Base-by-base conservation (phyloP, 2,888 invertebrate genomes). In the Orthonychiurus folsomi region DNA sequence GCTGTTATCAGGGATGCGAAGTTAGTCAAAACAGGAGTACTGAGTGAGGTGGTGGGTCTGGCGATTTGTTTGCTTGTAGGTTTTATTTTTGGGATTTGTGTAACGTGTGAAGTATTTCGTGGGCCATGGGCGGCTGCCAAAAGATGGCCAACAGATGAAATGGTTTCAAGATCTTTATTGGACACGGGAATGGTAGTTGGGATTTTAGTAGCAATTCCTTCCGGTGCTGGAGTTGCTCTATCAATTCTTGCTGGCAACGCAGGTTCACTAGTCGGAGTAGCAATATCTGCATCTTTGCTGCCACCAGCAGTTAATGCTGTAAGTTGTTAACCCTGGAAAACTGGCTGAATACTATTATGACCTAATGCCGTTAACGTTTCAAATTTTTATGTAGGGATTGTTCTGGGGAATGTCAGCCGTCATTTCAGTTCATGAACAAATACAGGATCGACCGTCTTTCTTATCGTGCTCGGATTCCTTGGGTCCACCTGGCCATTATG, bases 281-380 rank as follows among this genome's bases (percentile, higher is more conserved):
- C 89, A 2, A 89, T 89, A 72, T 89, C 89, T 0, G 88, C 88
- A 0, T 88, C 89, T 0, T 76, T 89, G 20, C 78, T 89, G 63
- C 89, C 89, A 0, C 88, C 89, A 2, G 87, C 88, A 60, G 88
- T 89, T 1, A 89, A 89, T 78, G 85, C 87, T 64, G 90, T 87
- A 79, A 82, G 85, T 80, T 25, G 15, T 37, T n/a, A 23, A 52
- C 24, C 18, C 9, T 24, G 18, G 24, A n/a, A 50, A n/a, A n/a
- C n/a, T n/a, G n/a, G n/a, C n/a, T 24, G 12, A 26, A 52, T 1
- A 50, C 12, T 1, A 27, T 50, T 28, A 61, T 1, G n/a, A 2
- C 25, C 1, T n/a, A n/a, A 55, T 5, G 15, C n/a, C n/a, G n/a
- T n/a, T n/a, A n/a, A n/a, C n/a, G n/a, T n/a, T n/a, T n/a, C n/a